Conservation (phyloP, 2,797 vertebrate genomes). For the Orestias chungarensis region DNA sequence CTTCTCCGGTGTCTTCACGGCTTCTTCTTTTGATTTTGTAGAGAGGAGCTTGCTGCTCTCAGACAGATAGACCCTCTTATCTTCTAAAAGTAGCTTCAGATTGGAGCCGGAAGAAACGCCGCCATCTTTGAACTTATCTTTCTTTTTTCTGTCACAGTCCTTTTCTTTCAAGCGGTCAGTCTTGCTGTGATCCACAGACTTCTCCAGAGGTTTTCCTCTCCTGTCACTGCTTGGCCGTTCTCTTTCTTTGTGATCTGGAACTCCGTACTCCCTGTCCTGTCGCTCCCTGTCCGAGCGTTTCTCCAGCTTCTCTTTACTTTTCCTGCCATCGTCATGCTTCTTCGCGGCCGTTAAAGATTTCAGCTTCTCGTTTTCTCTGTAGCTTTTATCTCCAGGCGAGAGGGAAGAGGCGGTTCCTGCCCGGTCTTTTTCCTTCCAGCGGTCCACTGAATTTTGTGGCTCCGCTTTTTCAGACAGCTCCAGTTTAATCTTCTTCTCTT, state of each 20-base stretch:
- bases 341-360: slow-evolving; percentile 81
- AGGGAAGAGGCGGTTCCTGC: slow-evolving; percentile 73
- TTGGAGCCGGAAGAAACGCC: slow-evolving; percentile 76
- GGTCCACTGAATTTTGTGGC: slow-evolving; percentile 83
- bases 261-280: slow-evolving; percentile 84
- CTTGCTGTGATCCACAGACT: slow-evolving; percentile 84
- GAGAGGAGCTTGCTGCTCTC: slow-evolving; percentile 83
- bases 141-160: slow-evolving; percentile 88
- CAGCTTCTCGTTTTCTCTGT: slow-evolving; percentile 91
- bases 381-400: slow-evolving; percentile 85
- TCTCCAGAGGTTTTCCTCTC: slow-evolving; percentile 88
- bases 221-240: slow-evolving; percentile 87
- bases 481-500: slow-evolving; percentile 90
- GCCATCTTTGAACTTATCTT: slow-evolving; percentile 89
- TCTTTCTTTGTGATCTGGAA: slow-evolving; percentile 84
- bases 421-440: slow-evolving; percentile 83
- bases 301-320: slow-evolving; percentile 89
- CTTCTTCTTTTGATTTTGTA: slow-evolving; percentile 90
- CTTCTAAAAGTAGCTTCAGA: slow-evolving; percentile 87
- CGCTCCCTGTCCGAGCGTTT: slow-evolving; percentile 90
- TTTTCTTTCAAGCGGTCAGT: slow-evolving; percentile 86
- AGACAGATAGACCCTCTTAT: slow-evolving; percentile 81
- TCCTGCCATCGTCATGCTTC: slow-evolving; percentile 91
- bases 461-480: slow-evolving; percentile 90
- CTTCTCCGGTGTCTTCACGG: slow-evolving; percentile 88